These are phyloP conservation scores for Sweltsa coloradensis DNA, from an alignment of 1,140 invertebrate genomes.

Conservation along the genomic window DNA sequence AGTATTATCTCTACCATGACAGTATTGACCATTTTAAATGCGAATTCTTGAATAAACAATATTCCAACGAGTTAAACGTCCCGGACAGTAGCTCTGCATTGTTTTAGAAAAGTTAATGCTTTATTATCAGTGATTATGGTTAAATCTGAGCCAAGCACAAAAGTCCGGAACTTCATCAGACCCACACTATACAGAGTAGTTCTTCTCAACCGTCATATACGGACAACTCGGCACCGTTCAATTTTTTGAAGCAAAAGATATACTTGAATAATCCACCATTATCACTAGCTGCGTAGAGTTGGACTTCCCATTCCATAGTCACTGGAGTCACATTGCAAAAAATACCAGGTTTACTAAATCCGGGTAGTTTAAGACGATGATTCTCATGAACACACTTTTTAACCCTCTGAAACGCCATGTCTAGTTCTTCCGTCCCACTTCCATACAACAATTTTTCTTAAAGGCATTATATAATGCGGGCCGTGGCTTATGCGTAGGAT, in stretches of 20 bases:
- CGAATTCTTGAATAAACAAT: background rate
- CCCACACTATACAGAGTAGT: conserved; percentile 28
- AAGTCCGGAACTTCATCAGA: conserved; percentile 27
- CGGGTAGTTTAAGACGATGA: conserved; percentile 11
- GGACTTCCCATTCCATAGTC: background rate
- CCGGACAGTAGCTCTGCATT: background rate
- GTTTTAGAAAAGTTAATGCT: background rate
- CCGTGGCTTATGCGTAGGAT: conserved; percentile 16
- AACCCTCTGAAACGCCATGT: background rate
- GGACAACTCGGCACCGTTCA: conserved; percentile 18
- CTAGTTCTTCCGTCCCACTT: conserved; percentile 3
- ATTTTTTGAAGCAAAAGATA: conserved; percentile 19
- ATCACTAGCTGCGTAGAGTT: background rate
- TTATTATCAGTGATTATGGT: background rate
- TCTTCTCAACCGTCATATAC: conserved; percentile 31
- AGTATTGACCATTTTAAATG: background rate
- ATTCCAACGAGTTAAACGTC: background rate
- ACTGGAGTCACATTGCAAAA: conserved; percentile 11
- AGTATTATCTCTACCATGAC: background rate
- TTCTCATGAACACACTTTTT: conserved; percentile 1
- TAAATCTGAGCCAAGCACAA: conserved; percentile 15
- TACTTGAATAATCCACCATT: background rate
- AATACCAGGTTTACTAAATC: conserved; percentile 18
- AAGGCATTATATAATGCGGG: conserved; percentile 22
- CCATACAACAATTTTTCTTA: conserved; percentile 18